phyloP scores from a whole-genome alignment of 2,113 vertebrate genomes.

The Regulus satrapa region DNA sequence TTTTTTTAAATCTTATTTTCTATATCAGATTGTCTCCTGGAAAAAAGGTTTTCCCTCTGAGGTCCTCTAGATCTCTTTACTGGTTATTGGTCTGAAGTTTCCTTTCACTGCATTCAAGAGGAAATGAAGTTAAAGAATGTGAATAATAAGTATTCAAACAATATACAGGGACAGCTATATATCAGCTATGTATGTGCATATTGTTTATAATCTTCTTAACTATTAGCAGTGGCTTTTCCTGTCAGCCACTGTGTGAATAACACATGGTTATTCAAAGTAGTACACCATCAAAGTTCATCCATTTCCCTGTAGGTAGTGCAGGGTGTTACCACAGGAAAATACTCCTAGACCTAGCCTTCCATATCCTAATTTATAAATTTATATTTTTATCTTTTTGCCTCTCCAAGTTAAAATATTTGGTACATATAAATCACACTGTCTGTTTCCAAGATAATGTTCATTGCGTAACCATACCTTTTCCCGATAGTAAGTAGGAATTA shows the following conservation, averaged over 20 bases:
- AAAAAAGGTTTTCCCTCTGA: not conserved
- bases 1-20: not conserved
- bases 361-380: not conserved
- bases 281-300: not conserved
- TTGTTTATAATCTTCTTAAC: not conserved
- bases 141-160: not conserved
- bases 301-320: not conserved
- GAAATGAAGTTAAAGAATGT: not conserved
- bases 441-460: not conserved
- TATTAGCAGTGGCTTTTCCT: not conserved
- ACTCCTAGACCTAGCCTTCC: not conserved
- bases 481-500: not conserved
- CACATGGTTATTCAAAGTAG: not conserved
- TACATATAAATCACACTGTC: not conserved
- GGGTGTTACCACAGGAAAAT: not conserved
- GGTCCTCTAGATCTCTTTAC: not conserved
- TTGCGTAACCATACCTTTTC: not conserved
- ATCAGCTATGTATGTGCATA: not conserved
- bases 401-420: not conserved
- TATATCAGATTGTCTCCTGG: not conserved
- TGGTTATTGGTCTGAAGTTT: not conserved
- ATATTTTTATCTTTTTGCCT: not conserved
- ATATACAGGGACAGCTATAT: not conserved
- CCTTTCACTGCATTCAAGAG: not conserved
- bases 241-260: not conserved